Percentiles rank a stretch among this genome's conserved stretches.
Conservation (phyloP, 2,797 vertebrate species). For the Ctenopoma multispine region DNA sequence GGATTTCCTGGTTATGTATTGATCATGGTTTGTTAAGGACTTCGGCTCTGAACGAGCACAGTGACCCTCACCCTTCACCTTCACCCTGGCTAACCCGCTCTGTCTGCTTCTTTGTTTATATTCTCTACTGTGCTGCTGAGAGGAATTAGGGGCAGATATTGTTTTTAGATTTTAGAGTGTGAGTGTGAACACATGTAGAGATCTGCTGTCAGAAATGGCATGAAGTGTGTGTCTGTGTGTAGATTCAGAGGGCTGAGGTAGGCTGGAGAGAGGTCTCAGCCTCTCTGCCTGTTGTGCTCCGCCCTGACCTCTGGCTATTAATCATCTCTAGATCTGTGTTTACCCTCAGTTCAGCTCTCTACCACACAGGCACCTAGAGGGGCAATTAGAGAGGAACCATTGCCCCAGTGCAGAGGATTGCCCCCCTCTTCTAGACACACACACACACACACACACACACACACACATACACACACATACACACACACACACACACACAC, state of each 20-base stretch:
- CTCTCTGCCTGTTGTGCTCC: constrained; percentile 85
- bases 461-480: constrained; percentile 9
- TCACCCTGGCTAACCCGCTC: constrained; percentile 61
- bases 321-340: constrained; percentile 98
- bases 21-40: constrained; percentile 78
- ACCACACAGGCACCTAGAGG: constrained; percentile 97
- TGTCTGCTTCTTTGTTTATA: constrained; percentile 31
- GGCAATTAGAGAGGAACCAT: constrained; percentile 95
- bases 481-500: constrained; percentile 19
- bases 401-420: constrained; percentile 68
- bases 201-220: constrained; percentile 20
- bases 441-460: constrained; percentile 22
- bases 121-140: constrained; percentile 6
- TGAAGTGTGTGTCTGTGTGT: constrained; percentile 43
- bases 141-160: constrained; percentile 22
- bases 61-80: constrained; percentile 71
- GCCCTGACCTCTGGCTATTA: constrained; percentile 93
- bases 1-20: constrained; percentile 60
- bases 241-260: constrained; percentile 39
- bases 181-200: constrained; percentile 21
- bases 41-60: constrained; percentile 50
- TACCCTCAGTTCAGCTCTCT: constrained; percentile 97
- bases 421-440: constrained; percentile 53
- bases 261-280: constrained; percentile 76
- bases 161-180: constrained; percentile 3